Percentiles rank a stretch among this genome's conserved stretches.
Evolutionary conservation across 2,113 vertebrate genomes (phyloP).

Genomic region (Pedetes capensis): DNA sequence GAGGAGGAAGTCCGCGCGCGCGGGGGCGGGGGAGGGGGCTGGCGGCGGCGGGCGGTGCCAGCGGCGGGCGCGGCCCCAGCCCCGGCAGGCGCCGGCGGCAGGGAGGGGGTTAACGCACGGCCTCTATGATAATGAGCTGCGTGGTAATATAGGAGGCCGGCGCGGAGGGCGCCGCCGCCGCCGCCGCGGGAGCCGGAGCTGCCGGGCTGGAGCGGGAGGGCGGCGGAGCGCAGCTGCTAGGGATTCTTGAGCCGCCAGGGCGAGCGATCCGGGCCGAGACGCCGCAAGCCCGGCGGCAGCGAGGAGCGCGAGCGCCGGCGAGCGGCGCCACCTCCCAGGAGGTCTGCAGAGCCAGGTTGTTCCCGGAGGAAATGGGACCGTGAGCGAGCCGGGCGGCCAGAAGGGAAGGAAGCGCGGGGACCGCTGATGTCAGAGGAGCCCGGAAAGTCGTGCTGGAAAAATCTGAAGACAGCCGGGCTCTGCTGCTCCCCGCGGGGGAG

Average conservation of each 20-base stretch:
- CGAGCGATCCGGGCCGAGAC: neutral
- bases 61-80: slow-evolving; percentile 45
- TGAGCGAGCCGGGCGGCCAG: slow-evolving; percentile 24
- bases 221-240: slow-evolving; percentile 55
- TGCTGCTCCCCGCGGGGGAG: neutral
- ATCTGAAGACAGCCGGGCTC: slow-evolving; percentile 56
- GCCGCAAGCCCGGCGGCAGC: neutral
- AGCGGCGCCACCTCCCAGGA: neutral
- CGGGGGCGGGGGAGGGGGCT: neutral
- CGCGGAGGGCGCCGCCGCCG: slow-evolving; percentile 40
- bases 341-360: neutral
- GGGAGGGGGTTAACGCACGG: slow-evolving; percentile 78
- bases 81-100: slow-evolving; percentile 35
- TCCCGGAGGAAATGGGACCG: slow-evolving; percentile 68
- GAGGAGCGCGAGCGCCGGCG: neutral
- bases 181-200: slow-evolving; percentile 42
- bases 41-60: slow-evolving; percentile 5
- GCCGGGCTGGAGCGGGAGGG: slow-evolving; percentile 57
- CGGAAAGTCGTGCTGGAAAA: slow-evolving; percentile 75
- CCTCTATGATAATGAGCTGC: slow-evolving; percentile 82
- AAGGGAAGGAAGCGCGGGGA: slow-evolving; percentile 70
- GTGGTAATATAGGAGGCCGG: slow-evolving; percentile 78
- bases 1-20: slow-evolving; percentile 23
- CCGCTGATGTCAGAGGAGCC: slow-evolving; percentile 78
- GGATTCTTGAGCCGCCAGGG: neutral